Conservation (phyloP, 2,113 vertebrate genomes). For the Phyllopteryx taeniolatus region DNA sequence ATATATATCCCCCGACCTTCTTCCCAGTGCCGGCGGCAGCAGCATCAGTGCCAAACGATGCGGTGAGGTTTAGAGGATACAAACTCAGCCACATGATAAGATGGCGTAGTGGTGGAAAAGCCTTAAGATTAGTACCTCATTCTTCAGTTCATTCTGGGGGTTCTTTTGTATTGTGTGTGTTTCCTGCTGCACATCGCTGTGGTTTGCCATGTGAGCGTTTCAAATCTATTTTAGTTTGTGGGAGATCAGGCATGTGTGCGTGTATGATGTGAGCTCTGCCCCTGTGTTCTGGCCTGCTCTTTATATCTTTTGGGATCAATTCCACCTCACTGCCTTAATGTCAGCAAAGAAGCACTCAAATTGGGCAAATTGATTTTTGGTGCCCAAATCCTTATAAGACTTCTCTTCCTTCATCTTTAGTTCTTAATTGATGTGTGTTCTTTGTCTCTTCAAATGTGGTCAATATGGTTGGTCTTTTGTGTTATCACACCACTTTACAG, state of each 20-base stretch:
- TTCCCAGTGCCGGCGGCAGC: conserved; percentile 48
- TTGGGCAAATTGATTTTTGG: conserved; percentile 50
- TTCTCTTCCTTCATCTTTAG: conserved; percentile 27
- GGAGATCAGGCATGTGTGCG: conserved; percentile 13
- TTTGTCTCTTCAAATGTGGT: not conserved
- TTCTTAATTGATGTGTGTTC: conserved; percentile 3
- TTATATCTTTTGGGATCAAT: conserved; percentile 62
- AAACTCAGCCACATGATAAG: conserved; percentile 67
- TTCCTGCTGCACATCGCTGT: conserved; percentile 9
- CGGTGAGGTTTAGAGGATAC: conserved; percentile 63
- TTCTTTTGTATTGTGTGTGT: conserved; percentile 23
- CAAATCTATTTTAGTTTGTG: conserved; percentile 18
- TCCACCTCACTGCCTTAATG: conserved; percentile 52
- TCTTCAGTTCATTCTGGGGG: conserved; percentile 47
- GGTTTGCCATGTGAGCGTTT: conserved; percentile 22
- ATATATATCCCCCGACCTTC: conserved; percentile 9
- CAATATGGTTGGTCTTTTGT: not conserved
- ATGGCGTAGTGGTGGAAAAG: conserved; percentile 47
- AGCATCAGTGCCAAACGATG: conserved; percentile 66
- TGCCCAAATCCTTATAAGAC: conserved; percentile 34
- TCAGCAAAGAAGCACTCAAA: conserved; percentile 47
- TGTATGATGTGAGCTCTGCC: conserved; percentile 21
- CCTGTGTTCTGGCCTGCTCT: conserved; percentile 45
- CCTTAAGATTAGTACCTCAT: conserved; percentile 58
- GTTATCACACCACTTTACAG: not conserved